Conservation (phyloP, 2,888 invertebrate species). For the Macrophya annulata region DNA sequence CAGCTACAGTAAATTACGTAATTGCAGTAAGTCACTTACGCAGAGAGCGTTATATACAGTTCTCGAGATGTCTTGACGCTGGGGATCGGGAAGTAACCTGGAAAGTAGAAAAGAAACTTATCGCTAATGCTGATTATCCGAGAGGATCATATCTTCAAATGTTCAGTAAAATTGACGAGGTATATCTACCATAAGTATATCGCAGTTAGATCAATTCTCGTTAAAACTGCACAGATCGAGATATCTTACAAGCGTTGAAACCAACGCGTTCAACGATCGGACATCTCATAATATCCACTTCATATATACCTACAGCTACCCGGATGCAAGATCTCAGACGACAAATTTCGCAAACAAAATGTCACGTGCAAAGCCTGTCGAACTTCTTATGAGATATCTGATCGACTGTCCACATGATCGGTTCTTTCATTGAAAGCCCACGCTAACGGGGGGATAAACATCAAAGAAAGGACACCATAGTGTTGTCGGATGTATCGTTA, state of each 20-base stretch:
- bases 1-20: conserved; percentile 23
- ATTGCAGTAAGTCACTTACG: conserved; percentile 4
- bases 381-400: conserved; percentile 58
- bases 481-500: conserved; percentile 57
- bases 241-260: conserved; percentile 7
- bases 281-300: neutral
- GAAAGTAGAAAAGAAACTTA: neutral
- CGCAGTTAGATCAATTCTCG: neutral
- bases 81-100: neutral
- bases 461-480: conserved; percentile 62
- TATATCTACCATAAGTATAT: neutral
- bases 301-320: neutral
- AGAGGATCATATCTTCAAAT: neutral
- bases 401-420: conserved; percentile 57
- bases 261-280: conserved; percentile 8
- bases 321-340: conserved; percentile 33
- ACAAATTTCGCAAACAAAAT: conserved; percentile 56
- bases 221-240: neutral
- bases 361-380: conserved; percentile 54
- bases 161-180: neutral
- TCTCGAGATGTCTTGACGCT: too few relatives aligned
- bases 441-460: conserved; percentile 60
- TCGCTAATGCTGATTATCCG: neutral
- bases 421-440: conserved; percentile 56
- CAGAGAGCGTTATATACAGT: too few relatives aligned